A percentile compares a stretch with the other conserved stretches of the same genome.
phyloP scores from a whole-genome alignment of 2,113 vertebrate species.

The Esox niger region DNA sequence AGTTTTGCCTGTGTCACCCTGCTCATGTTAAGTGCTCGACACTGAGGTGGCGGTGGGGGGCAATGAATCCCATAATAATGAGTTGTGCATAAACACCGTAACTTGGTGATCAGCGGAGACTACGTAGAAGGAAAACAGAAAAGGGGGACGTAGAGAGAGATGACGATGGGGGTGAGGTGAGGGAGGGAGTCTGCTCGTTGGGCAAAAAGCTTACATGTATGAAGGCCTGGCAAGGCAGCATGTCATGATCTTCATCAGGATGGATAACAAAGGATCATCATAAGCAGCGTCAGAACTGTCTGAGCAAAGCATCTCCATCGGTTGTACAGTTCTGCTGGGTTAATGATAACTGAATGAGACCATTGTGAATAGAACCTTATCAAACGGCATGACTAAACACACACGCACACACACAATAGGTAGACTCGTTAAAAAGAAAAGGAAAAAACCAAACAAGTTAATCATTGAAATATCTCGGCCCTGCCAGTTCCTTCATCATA shows the following conservation, averaged over 20 bases:
- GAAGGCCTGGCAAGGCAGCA: background rate
- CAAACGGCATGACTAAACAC: constrained; percentile 27
- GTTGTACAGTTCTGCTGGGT: background rate
- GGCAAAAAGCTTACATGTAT: background rate
- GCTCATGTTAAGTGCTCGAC: background rate
- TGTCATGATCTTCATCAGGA: background rate
- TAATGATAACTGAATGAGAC: background rate
- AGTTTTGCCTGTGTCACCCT: constrained; percentile 51
- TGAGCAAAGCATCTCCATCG: background rate
- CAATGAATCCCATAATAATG: constrained; percentile 58
- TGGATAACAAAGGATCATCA: background rate
- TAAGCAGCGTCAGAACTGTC: background rate
- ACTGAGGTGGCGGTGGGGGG: constrained; percentile 10
- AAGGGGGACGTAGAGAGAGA: background rate
- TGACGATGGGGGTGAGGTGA: background rate
- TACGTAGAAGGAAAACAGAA: constrained; percentile 4
- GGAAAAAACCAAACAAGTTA: constrained; percentile 10
- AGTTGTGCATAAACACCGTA: constrained; percentile 60
- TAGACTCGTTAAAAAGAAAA: background rate
- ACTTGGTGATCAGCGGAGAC: constrained; percentile 56
- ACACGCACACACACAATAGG: constrained; percentile 5
- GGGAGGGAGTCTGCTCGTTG: background rate
- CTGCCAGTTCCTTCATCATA: background rate
- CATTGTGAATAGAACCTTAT: constrained; percentile 18
- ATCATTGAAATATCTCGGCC: constrained; percentile 23